Evolutionary conservation across 2,113 vertebrate genomes (phyloP), one percentile per base, ranked within the genome.

Genomic region (Hippoglossus stenolepis): DNA sequence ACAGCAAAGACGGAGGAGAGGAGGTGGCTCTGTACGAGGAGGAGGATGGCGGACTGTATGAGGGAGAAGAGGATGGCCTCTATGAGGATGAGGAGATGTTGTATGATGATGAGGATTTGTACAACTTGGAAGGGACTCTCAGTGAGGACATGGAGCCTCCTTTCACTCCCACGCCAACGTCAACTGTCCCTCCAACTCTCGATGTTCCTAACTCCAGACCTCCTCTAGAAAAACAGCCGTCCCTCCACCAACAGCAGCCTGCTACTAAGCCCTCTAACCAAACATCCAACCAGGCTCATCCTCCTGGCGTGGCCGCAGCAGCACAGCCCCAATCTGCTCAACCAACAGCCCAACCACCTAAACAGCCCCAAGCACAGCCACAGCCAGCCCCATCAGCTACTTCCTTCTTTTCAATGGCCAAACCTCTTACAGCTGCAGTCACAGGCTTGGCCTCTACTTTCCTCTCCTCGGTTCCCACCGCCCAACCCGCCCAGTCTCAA

Each of bases 1-100:
- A 96, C 89, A 95, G 94, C 18, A 94, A 94, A 79, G 97, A 97
- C 10, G 95, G 96, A 0, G 97, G 97, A 0, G 96, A 98, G 74
- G 95, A 94, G 66, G 92, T 86, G 0, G 94, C 94, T 18, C 80
- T 94, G 18, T 95, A 94, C 2, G 93, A 96, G 47, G 96, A 95
- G 73, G 93, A 95, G 3, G 93, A 96, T 1, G 94, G 83, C 3
- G 93, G 90, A 43, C 63, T 93, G 20, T 94, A 95, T 40, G 89
- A 90, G 58, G 85, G 85, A 15, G 91, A 94, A 78, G 92, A 91
- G 56, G 91, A 91, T 20, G 90, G 82, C 20, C 91, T 91, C 65
- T 94, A 94, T 70, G 95, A 96, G 74, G 92, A 94, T 20, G 93
- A 95, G 49, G 95, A 94, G 68, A 88, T 91, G 28, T 88, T 91